Evolutionary conservation across 2,888 invertebrate genomes (phyloP), one percentile per base, ranked within the genome.

Genomic region (Himalopsyche kuldschensis): DNA sequence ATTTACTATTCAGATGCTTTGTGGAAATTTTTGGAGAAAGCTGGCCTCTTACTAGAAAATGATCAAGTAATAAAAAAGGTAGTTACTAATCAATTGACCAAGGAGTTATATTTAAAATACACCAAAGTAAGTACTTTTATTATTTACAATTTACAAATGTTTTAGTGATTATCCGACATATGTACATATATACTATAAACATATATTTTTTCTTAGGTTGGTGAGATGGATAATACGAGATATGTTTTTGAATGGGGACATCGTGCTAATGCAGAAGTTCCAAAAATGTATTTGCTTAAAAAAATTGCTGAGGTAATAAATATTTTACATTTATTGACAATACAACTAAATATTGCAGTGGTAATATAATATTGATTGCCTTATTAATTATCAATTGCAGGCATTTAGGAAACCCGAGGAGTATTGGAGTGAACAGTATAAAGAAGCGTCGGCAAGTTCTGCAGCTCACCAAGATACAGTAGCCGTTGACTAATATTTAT

Each of bases 161-260:
- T n/a, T n/a, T 35, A 20, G 11, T 11, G 20, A 78, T 30, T 5
- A 78, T 78, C 20, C 3, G 6, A 20, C 1, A 78, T 78, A 20
- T 35, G 17, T 5, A n/a, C 6, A 35, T 15, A 20, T 76, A 3
- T 24, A n/a, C n/a, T n/a, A n/a, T 35, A 35, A n/a, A n/a, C 6
- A 35, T 15, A 20, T 76, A 3, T 24, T 78, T 78, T 35, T n/a
- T 84, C 86, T 75, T 85, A 93, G 93, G 89, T 89, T n/a, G 90
- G 90, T 0, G 90, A 90, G 55, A 89, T 89, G 20, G 91, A 92
- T 15, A 87, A 90, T 15, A 88, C 90, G 0, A 89, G 89, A 83
- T 86, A 88, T 63, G 89, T 91, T 0, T 93, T 91, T 85, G 89
- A 89, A 80, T 93, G 93, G 93, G 93, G 93, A 17, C 88, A 89